Conservation (phyloP, 2,113 vertebrate species). For the Tachysurus fulvidraco region DNA sequence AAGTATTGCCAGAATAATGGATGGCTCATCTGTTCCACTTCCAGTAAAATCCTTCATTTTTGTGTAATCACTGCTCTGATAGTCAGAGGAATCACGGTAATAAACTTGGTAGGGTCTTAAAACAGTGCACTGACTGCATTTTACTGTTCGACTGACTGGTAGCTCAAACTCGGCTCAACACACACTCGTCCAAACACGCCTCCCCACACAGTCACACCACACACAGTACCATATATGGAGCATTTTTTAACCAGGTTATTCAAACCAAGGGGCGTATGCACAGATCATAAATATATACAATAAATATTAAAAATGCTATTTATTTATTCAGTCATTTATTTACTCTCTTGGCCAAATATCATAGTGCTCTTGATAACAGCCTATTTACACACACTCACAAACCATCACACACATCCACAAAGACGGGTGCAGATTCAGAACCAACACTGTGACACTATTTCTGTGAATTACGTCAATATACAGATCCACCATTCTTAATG, state of each 20-base stretch:
- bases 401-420: conserved; percentile 10
- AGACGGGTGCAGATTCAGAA: conserved; percentile 18
- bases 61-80: not conserved
- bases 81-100: not conserved
- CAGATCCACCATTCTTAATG: conserved; percentile 40
- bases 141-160: conserved; percentile 5
- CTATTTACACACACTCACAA: not conserved
- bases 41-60: not conserved
- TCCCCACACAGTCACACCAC: conserved; percentile 26
- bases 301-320: not conserved
- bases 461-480: conserved; percentile 33
- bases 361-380: conserved; percentile 34
- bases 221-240: not conserved
- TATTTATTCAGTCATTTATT: not conserved
- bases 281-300: conserved; percentile 1
- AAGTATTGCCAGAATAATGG: conserved; percentile 1
- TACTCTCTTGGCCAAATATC: not conserved
- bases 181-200: conserved; percentile 16
- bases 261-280: not conserved
- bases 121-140: conserved; percentile 9
- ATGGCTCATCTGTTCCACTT: not conserved
- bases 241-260: conserved; percentile 25
- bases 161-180: conserved; percentile 14
- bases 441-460: conserved; percentile 36
- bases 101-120: not conserved